Evolutionary conservation across 2,888 invertebrate species (phyloP).

Genomic region (Linnaemya tessellans): DNA sequence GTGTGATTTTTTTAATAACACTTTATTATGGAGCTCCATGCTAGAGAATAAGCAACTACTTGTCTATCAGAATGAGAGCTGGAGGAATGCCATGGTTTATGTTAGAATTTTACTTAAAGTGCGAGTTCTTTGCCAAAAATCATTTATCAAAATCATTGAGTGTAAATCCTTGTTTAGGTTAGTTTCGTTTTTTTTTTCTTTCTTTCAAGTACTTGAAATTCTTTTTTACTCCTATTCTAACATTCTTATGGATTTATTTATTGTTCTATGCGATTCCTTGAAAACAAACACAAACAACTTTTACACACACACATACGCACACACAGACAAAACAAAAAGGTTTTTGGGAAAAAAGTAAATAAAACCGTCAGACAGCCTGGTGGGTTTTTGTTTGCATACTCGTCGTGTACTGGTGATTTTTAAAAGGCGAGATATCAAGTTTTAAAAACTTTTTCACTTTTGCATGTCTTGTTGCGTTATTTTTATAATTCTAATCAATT

Average conservation of each 20-base stretch:
- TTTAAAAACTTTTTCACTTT: constrained; percentile 46
- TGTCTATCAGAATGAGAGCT: neutral
- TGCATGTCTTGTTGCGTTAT: neutral
- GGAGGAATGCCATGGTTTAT: constrained; percentile 4
- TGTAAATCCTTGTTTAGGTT: constrained; percentile 55
- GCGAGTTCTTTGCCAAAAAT: constrained; percentile 48
- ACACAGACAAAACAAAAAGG: neutral
- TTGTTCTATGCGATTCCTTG: constrained; percentile 35
- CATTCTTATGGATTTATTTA: constrained; percentile 41
- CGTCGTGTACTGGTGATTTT: neutral
- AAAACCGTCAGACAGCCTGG: constrained; percentile 59
- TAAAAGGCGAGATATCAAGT: constrained; percentile 36
- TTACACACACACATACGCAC: neutral
- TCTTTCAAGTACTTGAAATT: constrained; percentile 24
- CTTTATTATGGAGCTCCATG: constrained; percentile 25
- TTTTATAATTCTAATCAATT: constrained; percentile 32
- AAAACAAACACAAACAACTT: constrained; percentile 1
- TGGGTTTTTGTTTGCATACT: constrained; percentile 9
- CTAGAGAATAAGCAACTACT: neutral
- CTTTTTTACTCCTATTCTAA: constrained; percentile 24
- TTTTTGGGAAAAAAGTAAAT: constrained; percentile 7
- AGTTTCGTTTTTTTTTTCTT: neutral
- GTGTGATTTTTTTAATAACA: constrained; percentile 41
- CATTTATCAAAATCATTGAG: constrained; percentile 54
- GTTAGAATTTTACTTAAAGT: constrained; percentile 11